A percentile compares a stretch with the other conserved stretches of the same genome.
Evolutionary conservation across 2,888 invertebrate genomes (phyloP).

Genomic region (Campoplex nolae): DNA sequence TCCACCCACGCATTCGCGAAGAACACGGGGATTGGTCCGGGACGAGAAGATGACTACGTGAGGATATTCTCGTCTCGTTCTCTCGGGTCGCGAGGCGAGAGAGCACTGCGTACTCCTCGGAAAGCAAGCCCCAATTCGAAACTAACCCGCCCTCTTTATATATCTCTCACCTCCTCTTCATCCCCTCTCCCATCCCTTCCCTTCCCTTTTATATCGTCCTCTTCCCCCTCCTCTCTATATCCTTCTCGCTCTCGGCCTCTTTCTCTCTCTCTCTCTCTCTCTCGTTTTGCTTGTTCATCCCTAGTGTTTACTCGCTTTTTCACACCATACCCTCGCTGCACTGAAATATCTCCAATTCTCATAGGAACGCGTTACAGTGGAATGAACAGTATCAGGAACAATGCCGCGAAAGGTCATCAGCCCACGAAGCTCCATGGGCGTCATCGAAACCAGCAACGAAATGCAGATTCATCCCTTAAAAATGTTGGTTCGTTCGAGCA

Average conservation of each 20-base stretch:
- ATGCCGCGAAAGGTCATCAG: constrained; percentile 28
- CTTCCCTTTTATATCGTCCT: constrained; percentile 42
- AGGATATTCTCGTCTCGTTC: constrained; percentile 69
- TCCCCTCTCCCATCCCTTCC: constrained; percentile 58
- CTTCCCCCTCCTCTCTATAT: constrained; percentile 39
- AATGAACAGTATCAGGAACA: constrained; percentile 1
- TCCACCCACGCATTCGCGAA: constrained; percentile 55
- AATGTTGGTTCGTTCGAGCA: background rate
- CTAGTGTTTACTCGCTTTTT: constrained; percentile 38
- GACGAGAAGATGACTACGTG: constrained; percentile 40
- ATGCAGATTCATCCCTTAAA: background rate
- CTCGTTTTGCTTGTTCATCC: constrained; percentile 32
- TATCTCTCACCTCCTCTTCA: constrained; percentile 56
- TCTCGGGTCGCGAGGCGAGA: constrained; percentile 78
- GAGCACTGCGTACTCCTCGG: constrained; percentile 78
- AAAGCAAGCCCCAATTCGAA: constrained; percentile 78
- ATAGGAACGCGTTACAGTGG: constrained; percentile 22
- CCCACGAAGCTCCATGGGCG: constrained; percentile 8
- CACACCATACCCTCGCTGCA: background rate
- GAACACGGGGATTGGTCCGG: constrained; percentile 32
- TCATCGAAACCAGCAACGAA: background rate
- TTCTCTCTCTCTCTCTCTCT: constrained; percentile 23
- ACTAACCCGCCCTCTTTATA: constrained; percentile 70
- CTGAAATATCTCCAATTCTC: constrained; percentile 21
- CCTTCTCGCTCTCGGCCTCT: constrained; percentile 29